Percentiles rank a stretch among this genome's conserved stretches.
Conservation (phyloP, 2,888 invertebrate species). For the Pristionchus japonicus region DNA sequence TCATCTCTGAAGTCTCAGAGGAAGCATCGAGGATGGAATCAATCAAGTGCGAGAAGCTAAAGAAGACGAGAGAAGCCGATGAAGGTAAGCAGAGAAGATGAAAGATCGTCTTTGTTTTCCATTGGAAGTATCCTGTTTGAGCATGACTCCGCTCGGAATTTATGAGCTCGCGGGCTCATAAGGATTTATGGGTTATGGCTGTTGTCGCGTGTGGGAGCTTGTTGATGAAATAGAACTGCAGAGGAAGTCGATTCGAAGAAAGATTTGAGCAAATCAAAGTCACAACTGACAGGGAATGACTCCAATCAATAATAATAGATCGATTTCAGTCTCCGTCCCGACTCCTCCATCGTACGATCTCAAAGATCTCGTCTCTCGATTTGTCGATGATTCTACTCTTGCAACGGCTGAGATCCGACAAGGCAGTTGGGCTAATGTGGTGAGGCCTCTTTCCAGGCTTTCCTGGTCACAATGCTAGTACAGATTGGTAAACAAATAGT, state of each 20-base stretch:
- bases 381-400: conserved; percentile 43
- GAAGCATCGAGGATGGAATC: conserved; percentile 43
- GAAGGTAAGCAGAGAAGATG: not conserved
- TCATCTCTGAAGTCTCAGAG: conserved; percentile 36
- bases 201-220: not conserved
- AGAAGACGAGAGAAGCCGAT: conserved; percentile 38
- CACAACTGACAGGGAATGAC: not conserved
- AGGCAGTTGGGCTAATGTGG: conserved; percentile 26
- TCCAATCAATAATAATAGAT: not conserved
- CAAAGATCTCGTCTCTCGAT: conserved; percentile 48
- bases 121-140: not conserved
- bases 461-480: too few species aligned
- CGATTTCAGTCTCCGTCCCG: conserved; percentile 27
- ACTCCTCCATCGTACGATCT: conserved; percentile 44
- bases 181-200: conserved; percentile 16
- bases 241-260: not conserved
- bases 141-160: not conserved
- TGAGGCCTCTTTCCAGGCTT: not conserved
- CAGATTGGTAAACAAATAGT: not conserved
- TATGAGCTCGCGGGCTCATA: not conserved
- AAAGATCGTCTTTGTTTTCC: not conserved
- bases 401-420: not conserved
- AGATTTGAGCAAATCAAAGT: not conserved
- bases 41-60: conserved; percentile 26
- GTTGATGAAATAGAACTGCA: not conserved